These are phyloP conservation scores for Forbesichthys agassizii DNA, from an alignment of 2,113 vertebrate species.

Conservation along the genomic window DNA sequence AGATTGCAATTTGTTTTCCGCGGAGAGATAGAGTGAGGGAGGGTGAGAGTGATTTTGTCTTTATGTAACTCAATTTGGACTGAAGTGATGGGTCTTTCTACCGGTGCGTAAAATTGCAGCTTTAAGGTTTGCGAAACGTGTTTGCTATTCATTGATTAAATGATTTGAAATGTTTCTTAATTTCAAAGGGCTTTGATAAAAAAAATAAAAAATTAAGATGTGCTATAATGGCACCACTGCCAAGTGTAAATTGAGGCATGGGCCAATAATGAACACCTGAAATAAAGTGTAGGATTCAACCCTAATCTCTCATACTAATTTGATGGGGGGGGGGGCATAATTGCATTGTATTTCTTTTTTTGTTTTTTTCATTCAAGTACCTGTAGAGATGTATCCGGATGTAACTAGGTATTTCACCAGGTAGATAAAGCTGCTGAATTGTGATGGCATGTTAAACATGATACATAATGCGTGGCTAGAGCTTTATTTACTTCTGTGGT, in stretches of 20 bases:
- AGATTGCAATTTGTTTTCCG: conserved; percentile 20
- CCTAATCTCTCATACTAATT: too few species aligned
- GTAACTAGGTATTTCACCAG: conserved; percentile 54
- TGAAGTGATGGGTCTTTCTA: conserved; percentile 22
- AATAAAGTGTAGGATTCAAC: too few species aligned
- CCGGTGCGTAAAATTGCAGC: conserved; percentile 16
- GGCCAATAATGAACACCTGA: not conserved
- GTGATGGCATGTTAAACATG: conserved; percentile 36
- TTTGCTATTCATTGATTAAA: not conserved
- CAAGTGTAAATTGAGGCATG: conserved; percentile 31
- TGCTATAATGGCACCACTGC: conserved; percentile 22
- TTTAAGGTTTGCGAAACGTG: conserved; percentile 27
- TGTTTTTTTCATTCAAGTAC: conserved; percentile 26
- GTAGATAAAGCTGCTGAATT: conserved; percentile 66
- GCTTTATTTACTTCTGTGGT: conserved; percentile 24
- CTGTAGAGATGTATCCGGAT: conserved; percentile 40
- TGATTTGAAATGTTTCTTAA: not conserved
- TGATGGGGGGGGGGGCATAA: too few species aligned
- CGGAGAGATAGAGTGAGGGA: conserved; percentile 6
- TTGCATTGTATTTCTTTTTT: conserved; percentile 20
- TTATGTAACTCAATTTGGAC: conserved; percentile 14
- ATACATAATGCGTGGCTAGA: conserved; percentile 29
- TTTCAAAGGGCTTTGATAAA: conserved; percentile 34
- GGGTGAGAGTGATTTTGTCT: conserved; percentile 28
- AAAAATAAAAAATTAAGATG: not conserved